phyloP scores from a whole-genome alignment of 1,140 invertebrate genomes.

The Zophobas atratus region DNA sequence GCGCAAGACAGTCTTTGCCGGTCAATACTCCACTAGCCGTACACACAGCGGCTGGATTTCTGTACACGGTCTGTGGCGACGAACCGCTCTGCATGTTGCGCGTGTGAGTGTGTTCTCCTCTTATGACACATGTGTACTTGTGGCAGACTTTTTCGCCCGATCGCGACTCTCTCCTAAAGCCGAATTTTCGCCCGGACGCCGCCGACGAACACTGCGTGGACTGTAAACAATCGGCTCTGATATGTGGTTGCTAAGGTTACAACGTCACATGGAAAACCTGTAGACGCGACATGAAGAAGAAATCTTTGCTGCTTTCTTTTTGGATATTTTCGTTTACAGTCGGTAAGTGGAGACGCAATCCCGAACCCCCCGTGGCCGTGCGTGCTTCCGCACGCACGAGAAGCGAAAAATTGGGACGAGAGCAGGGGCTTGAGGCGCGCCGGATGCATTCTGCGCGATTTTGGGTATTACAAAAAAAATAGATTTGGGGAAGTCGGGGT shows the following conservation, averaged over 20 bases:
- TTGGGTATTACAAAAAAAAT: no score
- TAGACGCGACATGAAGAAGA: conserved; percentile 58
- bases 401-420: background rate
- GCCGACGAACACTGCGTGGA: conserved; percentile 1
- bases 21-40: conserved; percentile 59
- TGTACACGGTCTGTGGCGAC: conserved; percentile 30
- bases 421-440: background rate
- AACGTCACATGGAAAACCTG: conserved; percentile 52
- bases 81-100: conserved; percentile 23
- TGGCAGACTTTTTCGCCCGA: conserved; percentile 8
- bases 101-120: conserved; percentile 33
- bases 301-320: conserved; percentile 53
- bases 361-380: background rate
- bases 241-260: conserved; percentile 47
- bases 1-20: conserved; percentile 63
- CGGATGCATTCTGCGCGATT: no score
- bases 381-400: background rate
- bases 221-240: conserved; percentile 12
- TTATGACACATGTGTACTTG: conserved; percentile 49
- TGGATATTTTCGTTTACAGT: conserved; percentile 61
- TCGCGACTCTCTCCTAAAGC: background rate
- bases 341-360: conserved; percentile 54
- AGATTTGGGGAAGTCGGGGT: no score
- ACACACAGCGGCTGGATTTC: conserved; percentile 36
- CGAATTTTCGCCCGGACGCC: background rate